Evolutionary conservation across 2,113 vertebrate genomes (phyloP), one percentile per base, ranked within the genome.

Genomic region (Hippocampus zosterae): DNA sequence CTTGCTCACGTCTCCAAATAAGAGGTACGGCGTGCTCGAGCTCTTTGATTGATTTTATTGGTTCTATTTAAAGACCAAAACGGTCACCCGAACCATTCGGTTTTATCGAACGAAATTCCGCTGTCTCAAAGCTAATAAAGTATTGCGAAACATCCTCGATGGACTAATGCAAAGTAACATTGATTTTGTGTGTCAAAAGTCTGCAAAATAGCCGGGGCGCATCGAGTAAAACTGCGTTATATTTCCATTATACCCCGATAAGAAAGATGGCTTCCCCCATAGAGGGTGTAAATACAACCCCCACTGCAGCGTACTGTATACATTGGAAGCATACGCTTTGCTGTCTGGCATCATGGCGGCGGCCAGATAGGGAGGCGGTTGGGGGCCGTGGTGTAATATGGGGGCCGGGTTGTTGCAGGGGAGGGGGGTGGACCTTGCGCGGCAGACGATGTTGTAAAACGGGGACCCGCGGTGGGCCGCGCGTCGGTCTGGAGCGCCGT

Each of bases 401-500:
- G 25, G 29, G 59, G 59, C 55, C 25, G 55, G 10, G 55, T 44
- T 27, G 42, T 12, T 10, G 3, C 42, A 44, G 12, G 42, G 42
- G 42, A 44, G 42, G 42, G 42, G 27, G 37, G 61, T 10, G 19
- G 10, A 64, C 40, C 67, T 37, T 19, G 56, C 12, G 27, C 75
- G 72, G 74, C 72, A 73, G 75, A 78, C 71, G 33, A 71, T 11
- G 6, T 29, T 57, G 69, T 69, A 52, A 55, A 70, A 77, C 74
- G 65, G 62, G 69, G 85, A 74, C 70, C 65, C 74, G 72, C 48
- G 62, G 16, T 69, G 73, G 79, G 69, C 74, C 63, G 77, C 62
- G 79, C 65, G 74, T 75, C 65, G 77, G 76, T 78, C 82, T 29
- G 69, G 64, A 79, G 83, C 75, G 15, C 76, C 82, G 74, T 88